Evolutionary conservation across 2,113 vertebrate genomes (phyloP).

Genomic region (Oreochromis niloticus): DNA sequence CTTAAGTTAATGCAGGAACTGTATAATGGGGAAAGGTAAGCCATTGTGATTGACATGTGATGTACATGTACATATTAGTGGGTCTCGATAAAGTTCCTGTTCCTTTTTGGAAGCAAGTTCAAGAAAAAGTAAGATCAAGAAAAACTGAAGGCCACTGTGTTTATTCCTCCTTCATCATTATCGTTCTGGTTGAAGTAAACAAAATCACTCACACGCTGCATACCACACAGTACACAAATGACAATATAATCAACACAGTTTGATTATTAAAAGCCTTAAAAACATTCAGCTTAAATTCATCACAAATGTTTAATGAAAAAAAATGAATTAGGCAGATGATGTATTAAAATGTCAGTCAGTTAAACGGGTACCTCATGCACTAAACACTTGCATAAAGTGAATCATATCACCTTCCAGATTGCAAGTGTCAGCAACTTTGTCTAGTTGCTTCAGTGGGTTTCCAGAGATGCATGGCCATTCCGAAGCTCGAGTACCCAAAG

Average conservation of each 20-base stretch:
- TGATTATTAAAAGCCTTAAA: neutral
- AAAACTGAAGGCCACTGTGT: neutral
- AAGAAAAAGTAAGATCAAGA: neutral
- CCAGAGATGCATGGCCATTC: neutral
- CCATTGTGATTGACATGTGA: neutral
- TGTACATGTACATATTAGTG: neutral
- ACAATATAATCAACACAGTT: neutral
- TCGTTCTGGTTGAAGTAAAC: neutral
- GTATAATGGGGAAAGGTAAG: neutral
- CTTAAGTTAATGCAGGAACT: neutral
- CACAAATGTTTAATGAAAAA: neutral
- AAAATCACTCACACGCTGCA: neutral
- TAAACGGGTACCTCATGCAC: neutral
- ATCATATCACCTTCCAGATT: accelerated
- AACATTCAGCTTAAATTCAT: neutral
- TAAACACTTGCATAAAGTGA: neutral
- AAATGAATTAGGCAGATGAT: neutral
- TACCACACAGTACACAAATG: neutral
- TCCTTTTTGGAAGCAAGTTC: neutral
- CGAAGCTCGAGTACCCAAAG: neutral
- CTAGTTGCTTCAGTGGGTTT: neutral
- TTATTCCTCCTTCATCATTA: neutral
- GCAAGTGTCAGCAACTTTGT: neutral
- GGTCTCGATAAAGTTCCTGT: accelerated
- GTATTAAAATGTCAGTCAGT: neutral